Evolutionary conservation across 2,113 vertebrate genomes (phyloP).

Genomic region (Lycocorax pyrrhopterus): DNA sequence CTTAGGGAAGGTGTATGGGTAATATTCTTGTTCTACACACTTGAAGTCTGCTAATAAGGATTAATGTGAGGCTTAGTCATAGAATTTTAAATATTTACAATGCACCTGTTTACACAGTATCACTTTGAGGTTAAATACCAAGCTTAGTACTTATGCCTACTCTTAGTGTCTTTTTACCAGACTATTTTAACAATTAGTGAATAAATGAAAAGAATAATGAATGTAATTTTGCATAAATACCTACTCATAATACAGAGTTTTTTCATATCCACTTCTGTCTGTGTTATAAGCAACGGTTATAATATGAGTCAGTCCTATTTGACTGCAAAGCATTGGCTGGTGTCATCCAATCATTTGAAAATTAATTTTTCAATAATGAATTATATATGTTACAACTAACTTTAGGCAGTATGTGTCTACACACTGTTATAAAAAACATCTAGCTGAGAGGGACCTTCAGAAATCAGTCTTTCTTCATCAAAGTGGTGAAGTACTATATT

Average conservation of each 20-base stretch:
- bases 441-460: neutral
- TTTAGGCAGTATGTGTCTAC: neutral
- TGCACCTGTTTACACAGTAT: constrained; percentile 51
- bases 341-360: neutral
- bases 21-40: constrained; percentile 28
- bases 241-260: neutral
- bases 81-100: constrained; percentile 68
- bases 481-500: neutral
- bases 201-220: constrained; percentile 10
- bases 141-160: neutral
- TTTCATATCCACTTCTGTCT: neutral
- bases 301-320: neutral
- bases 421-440: neutral
- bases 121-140: constrained; percentile 46
- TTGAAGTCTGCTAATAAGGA: constrained; percentile 51
- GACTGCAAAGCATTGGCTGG: neutral
- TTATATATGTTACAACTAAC: neutral
- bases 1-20: neutral
- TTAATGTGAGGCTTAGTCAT: constrained; percentile 57
- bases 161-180: neutral
- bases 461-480: neutral
- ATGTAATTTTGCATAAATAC: neutral
- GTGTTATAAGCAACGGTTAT: neutral
- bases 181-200: constrained; percentile 34
- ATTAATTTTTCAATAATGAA: neutral